Conservation (phyloP, 2,797 vertebrate genomes). For the Pogonophryne albipinna region DNA sequence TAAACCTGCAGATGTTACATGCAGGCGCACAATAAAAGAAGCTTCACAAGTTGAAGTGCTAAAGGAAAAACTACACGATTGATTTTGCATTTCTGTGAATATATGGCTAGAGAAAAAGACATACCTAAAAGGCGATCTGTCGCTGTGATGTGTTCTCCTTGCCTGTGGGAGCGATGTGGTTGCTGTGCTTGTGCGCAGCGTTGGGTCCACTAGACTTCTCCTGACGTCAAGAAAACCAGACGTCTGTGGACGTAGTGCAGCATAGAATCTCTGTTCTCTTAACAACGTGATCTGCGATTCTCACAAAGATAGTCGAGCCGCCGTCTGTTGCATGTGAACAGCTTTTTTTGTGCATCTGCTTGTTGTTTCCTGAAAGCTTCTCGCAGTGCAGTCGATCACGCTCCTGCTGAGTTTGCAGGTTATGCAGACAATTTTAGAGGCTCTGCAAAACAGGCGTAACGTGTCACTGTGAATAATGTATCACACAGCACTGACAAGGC, state of each 20-base stretch:
- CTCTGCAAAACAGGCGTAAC: slow-evolving; percentile 25
- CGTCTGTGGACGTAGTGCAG: slow-evolving; percentile 76
- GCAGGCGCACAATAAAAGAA: slow-evolving; percentile 8
- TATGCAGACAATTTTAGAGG: slow-evolving; percentile 19
- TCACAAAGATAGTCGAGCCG: slow-evolving; percentile 25
- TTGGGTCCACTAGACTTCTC: slow-evolving; percentile 72
- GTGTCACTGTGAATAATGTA: slow-evolving; percentile 41
- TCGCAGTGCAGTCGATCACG: neutral
- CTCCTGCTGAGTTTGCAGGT: neutral
- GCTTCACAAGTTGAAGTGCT: slow-evolving; percentile 4
- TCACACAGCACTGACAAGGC: neutral
- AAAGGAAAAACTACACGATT: neutral
- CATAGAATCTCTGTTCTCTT: slow-evolving; percentile 64
- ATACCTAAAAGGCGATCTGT: slow-evolving; percentile 78
- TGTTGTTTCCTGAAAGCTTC: slow-evolving; percentile 1
- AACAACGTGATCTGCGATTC: slow-evolving; percentile 51
- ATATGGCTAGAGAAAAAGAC: slow-evolving; percentile 19
- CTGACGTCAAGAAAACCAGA: slow-evolving; percentile 81
- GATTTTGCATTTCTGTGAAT: neutral
- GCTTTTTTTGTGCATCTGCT: slow-evolving; percentile 34
- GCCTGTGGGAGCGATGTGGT: slow-evolving; percentile 73
- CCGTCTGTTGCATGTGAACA: slow-evolving; percentile 38
- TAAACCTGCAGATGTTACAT: slow-evolving; percentile 33
- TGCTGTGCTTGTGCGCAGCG: slow-evolving; percentile 76
- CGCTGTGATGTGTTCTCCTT: slow-evolving; percentile 68